phyloP scores from a whole-genome alignment of 2,797 vertebrate species.

The Cottoperca gobio region DNA sequence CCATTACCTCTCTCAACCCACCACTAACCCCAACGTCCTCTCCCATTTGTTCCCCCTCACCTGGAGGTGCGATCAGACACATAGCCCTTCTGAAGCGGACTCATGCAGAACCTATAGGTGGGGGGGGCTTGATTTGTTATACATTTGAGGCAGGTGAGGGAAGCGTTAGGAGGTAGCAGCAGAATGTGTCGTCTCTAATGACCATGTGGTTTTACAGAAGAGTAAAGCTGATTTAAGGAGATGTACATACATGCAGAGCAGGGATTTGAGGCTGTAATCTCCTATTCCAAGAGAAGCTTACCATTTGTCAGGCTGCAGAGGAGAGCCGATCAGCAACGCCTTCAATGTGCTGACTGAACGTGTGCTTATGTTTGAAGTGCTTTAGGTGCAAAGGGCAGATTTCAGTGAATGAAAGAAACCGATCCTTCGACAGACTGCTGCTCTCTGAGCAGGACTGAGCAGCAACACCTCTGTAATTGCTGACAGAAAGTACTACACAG shows the following conservation, averaged over 20 bases:
- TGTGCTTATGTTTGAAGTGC: constrained; percentile 15
- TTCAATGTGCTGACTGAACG: constrained; percentile 46
- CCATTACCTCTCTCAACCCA: background rate
- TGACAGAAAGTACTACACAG: background rate
- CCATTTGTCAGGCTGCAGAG: constrained; percentile 71
- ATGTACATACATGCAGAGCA: constrained; percentile 79
- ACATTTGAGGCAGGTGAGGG: constrained; percentile 4
- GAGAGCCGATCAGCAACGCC: constrained; percentile 61
- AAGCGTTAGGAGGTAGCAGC: background rate
- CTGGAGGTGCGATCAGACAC: background rate
- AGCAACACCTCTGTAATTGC: background rate
- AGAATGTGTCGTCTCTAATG: constrained; percentile 65
- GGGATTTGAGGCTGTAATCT: constrained; percentile 81
- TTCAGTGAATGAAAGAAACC: constrained; percentile 1
- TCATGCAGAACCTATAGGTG: no score
- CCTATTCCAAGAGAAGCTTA: constrained; percentile 77
- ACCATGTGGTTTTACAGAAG: constrained; percentile 71
- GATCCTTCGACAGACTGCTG: background rate
- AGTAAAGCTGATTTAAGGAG: constrained; percentile 79
- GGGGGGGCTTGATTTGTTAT: constrained; percentile 22
- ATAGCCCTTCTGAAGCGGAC: background rate
- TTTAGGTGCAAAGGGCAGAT: constrained; percentile 10
- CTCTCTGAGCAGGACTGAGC: background rate
- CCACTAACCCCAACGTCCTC: constrained; percentile 1
- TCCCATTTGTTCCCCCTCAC: background rate